A percentile compares a stretch with the other conserved stretches of the same genome.
These are phyloP conservation scores for Pegoplata infirma DNA, from an alignment of 2,888 invertebrate species.

Conservation along the genomic window DNA sequence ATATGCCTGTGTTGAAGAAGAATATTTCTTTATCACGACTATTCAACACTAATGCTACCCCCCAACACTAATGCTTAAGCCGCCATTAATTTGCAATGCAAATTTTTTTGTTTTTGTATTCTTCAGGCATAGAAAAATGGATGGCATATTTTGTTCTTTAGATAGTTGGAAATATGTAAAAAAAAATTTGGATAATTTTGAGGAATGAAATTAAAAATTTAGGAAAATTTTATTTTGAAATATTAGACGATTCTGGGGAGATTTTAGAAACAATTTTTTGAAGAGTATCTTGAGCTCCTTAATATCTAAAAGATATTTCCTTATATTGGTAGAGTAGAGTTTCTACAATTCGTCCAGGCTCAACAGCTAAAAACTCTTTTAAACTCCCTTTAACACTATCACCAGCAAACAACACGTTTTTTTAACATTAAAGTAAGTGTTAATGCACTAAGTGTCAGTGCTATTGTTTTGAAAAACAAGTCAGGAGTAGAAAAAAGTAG, in stretches of 20 bases:
- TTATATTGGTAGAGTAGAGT: background rate
- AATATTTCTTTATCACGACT: constrained; percentile 18
- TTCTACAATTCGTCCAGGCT: background rate
- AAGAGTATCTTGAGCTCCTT: too few species aligned
- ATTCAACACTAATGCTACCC: background rate
- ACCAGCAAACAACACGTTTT: constrained; percentile 24
- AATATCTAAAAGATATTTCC: too few species aligned
- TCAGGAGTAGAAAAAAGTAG: background rate
- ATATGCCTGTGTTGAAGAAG: background rate
- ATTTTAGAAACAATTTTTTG: too few species aligned
- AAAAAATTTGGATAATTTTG: background rate
- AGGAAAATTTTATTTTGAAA: too few species aligned
- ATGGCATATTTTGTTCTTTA: constrained; percentile 33
- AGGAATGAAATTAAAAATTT: too few species aligned
- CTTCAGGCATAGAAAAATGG: background rate
- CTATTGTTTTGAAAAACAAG: constrained; percentile 7
- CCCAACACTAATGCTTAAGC: constrained; percentile 25
- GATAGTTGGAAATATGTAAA: constrained; percentile 8
- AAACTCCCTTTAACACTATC: constrained; percentile 16
- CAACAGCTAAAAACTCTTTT: background rate
- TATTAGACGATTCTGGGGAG: too few species aligned
- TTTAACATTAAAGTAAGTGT: constrained; percentile 52
- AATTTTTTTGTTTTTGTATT: constrained; percentile 26
- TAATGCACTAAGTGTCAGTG: constrained; percentile 49
- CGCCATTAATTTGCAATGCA: constrained; percentile 59